Evolutionary conservation across 2,113 vertebrate genomes (phyloP).

Genomic region (Coracopsis vasa): DNA sequence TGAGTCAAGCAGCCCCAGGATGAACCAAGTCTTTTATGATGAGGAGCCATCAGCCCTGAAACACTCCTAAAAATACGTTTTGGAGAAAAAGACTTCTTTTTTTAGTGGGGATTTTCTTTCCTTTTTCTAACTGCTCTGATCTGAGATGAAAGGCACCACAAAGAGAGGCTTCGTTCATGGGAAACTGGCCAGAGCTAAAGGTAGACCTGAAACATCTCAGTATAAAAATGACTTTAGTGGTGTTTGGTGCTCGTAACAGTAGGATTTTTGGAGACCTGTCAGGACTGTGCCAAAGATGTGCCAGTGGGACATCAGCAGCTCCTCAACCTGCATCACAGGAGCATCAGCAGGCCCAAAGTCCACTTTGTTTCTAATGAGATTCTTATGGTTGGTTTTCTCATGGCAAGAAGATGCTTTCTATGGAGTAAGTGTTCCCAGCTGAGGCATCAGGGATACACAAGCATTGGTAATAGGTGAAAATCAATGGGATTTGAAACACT

Average conservation of each 20-base stretch:
- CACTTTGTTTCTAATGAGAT: neutral
- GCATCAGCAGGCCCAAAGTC: neutral
- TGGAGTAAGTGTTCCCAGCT: neutral
- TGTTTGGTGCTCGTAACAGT: fast-evolving
- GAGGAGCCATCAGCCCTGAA: neutral
- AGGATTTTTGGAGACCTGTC: neutral
- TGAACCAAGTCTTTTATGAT: neutral
- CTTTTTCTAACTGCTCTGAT: neutral
- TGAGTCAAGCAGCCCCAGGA: neutral
- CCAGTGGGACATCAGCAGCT: neutral
- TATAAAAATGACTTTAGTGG: neutral
- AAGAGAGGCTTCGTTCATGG: neutral
- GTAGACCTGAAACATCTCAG: neutral
- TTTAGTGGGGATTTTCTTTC: neutral
- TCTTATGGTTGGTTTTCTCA: neutral
- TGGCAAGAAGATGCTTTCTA: neutral
- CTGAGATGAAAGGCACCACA: neutral
- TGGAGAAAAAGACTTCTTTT: neutral
- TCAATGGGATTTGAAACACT: neutral
- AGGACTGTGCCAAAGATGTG: neutral
- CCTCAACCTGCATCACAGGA: fast-evolving
- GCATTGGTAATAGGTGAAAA: neutral
- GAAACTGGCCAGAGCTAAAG: neutral
- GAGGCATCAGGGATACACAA: neutral
- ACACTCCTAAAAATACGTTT: neutral